Conservation (phyloP, 2,888 invertebrate genomes). For the Drosophila sordidula region DNA sequence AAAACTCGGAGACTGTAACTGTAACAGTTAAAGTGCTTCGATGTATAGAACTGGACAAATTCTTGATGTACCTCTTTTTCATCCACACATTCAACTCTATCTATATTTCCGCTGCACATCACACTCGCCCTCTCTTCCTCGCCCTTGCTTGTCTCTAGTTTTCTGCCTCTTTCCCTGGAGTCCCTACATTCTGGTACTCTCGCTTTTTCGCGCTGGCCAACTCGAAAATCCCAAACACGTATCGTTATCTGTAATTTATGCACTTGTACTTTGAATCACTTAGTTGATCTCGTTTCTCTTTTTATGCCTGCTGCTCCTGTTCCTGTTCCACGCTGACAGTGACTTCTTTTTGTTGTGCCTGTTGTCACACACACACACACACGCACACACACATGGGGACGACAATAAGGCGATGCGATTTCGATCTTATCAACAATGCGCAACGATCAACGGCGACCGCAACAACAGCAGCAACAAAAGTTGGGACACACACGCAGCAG, state of each 20-base stretch:
- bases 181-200: conserved; percentile 2
- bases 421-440: conserved; percentile 76
- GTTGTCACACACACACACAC: conserved; percentile 51
- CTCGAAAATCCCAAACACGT: conserved; percentile 54
- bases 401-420: conserved; percentile 63
- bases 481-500: conserved; percentile 74
- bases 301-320: conserved; percentile 21
- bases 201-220: conserved; percentile 25
- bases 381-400: conserved; percentile 22
- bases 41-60: too few species aligned
- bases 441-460: conserved; percentile 65
- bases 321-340: conserved; percentile 30
- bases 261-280: conserved; percentile 81
- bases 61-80: not conserved
- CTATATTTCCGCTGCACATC: not conserved
- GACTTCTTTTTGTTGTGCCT: conserved; percentile 40
- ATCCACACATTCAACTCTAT: not conserved
- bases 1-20: too few species aligned
- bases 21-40: too few species aligned
- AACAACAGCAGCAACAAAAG: conserved; percentile 45
- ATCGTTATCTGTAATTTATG: conserved; percentile 81
- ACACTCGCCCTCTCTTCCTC: not conserved
- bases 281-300: conserved; percentile 64
- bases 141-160: conserved; percentile 3
- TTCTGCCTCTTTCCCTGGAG: not conserved